These are phyloP conservation scores for Tinea pellionella DNA, from an alignment of 2,888 invertebrate genomes.

Conservation along the genomic window DNA sequence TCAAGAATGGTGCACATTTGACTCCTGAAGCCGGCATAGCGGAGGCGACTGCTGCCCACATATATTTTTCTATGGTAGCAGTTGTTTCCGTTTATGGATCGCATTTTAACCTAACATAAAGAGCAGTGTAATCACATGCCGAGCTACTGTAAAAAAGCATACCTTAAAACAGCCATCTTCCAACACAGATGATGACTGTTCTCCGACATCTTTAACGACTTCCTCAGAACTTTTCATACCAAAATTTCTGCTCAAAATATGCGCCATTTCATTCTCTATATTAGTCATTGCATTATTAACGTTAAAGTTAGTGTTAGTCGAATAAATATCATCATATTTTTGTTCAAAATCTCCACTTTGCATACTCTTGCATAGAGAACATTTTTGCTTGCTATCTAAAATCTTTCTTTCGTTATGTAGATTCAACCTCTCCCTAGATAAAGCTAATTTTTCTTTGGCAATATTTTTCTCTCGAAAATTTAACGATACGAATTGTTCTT, in stretches of 20 bases:
- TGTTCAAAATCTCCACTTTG: constrained; percentile 34
- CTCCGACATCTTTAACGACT: not conserved
- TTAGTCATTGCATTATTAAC: constrained; percentile 38
- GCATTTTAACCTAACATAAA: too few relatives aligned
- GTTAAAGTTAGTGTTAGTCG: constrained; percentile 24
- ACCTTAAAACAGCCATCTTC: not conserved
- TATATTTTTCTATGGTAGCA: too few relatives aligned
- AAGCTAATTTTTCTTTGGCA: constrained; percentile 69
- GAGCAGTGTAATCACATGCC: too few relatives aligned
- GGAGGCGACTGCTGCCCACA: too few relatives aligned
- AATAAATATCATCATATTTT: constrained; percentile 28
- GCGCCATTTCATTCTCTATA: constrained; percentile 52
- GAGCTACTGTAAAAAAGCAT: too few relatives aligned
- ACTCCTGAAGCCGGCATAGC: too few relatives aligned
- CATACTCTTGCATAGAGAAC: constrained; percentile 49
- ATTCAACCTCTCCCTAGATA: constrained; percentile 69
- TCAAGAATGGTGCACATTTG: too few relatives aligned
- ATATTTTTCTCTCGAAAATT: constrained; percentile 70
- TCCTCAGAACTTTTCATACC: constrained; percentile 23
- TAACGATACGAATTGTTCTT: constrained; percentile 66
- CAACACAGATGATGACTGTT: not conserved
- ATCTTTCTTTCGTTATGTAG: constrained; percentile 66
- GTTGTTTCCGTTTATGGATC: too few relatives aligned
- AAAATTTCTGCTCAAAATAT: constrained; percentile 41
- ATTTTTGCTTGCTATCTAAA: constrained; percentile 48